These are phyloP conservation scores for Euproctis similis DNA, from an alignment of 2,888 invertebrate genomes.

Conservation along the genomic window DNA sequence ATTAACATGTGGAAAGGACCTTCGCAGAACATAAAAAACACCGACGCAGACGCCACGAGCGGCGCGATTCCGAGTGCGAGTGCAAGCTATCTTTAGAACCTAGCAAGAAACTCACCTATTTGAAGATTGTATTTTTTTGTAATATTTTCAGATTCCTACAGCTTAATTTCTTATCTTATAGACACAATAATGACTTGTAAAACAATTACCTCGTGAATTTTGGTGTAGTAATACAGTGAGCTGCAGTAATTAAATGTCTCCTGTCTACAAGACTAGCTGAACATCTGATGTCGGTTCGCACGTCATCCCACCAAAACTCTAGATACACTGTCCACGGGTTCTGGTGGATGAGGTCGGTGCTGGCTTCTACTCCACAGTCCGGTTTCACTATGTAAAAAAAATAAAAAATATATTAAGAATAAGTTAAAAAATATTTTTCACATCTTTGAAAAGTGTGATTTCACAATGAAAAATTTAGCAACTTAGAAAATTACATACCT, in stretches of 20 bases:
- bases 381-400: slow-evolving; percentile 4
- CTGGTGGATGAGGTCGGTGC: slow-evolving; percentile 27
- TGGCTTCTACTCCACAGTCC: slow-evolving; percentile 17
- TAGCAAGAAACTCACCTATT: no score
- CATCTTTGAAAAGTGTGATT: neutral
- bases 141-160: no score
- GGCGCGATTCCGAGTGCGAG: no score
- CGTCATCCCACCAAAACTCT: slow-evolving; percentile 26
- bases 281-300: slow-evolving; percentile 19
- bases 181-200: no score
- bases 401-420: neutral
- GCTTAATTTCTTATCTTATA: no score
- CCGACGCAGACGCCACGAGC: no score
- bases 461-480: neutral
- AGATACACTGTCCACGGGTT: slow-evolving; percentile 36
- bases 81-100: no score
- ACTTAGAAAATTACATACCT: slow-evolving; percentile 3
- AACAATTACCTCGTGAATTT: slow-evolving; percentile 17
- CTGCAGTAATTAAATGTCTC: slow-evolving; percentile 33
- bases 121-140: no score
- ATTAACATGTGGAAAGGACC: no score
- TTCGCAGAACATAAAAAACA: no score
- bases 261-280: slow-evolving; percentile 27
- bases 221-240: slow-evolving; percentile 31
- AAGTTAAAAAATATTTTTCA: no score